Evolutionary conservation across 1,140 invertebrate species (phyloP).

Genomic region (Neodiprion lecontei): DNA sequence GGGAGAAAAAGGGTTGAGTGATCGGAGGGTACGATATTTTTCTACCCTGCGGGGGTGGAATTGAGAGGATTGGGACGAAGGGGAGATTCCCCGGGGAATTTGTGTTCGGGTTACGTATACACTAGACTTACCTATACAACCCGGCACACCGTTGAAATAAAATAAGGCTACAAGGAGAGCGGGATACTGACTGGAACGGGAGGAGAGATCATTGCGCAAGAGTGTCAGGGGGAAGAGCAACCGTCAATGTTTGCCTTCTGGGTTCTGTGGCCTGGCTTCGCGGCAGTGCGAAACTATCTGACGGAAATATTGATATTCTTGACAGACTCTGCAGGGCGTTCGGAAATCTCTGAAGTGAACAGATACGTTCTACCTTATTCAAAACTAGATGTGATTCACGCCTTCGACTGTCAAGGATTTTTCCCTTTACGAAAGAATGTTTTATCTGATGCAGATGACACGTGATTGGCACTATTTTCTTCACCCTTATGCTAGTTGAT

Average conservation of each 20-base stretch:
- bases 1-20: not conserved
- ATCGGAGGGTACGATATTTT: not conserved
- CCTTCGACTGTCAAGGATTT: no score
- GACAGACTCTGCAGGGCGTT: not conserved
- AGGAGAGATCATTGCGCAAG: conserved; percentile 19
- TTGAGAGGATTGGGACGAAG: not conserved
- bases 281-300: conserved; percentile 30
- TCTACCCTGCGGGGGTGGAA: not conserved
- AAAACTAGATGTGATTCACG: no score
- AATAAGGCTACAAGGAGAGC: conserved; percentile 8
- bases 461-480: no score
- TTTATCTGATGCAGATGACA: no score
- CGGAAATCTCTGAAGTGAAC: not conserved
- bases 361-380: no score
- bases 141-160: not conserved
- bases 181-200: not conserved
- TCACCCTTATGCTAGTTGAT: no score
- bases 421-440: no score
- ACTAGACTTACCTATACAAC: not conserved
- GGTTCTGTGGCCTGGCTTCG: no score
- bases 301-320: conserved; percentile 46
- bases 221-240: conserved; percentile 21
- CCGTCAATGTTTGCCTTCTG: conserved; percentile 3
- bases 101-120: not conserved
- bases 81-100: conserved; percentile 4